Evolutionary conservation across 2,113 vertebrate genomes (phyloP).

Genomic region (Notothenia coriiceps): DNA sequence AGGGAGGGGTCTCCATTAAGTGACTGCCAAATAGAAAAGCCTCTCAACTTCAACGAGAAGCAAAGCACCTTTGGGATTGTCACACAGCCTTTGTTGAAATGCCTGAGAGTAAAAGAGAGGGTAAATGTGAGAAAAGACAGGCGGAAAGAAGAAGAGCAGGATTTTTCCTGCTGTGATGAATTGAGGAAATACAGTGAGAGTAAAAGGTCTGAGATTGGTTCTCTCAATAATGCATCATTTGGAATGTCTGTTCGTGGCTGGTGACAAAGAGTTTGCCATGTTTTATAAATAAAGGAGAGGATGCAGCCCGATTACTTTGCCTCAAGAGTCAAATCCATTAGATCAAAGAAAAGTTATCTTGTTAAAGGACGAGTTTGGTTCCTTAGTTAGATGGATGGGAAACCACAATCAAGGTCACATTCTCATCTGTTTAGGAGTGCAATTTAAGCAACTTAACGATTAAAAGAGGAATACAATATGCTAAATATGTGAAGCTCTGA

Average conservation of each 20-base stretch:
- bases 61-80: constrained; percentile 51
- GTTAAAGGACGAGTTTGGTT: constrained; percentile 47
- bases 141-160: neutral
- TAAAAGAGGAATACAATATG: neutral
- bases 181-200: constrained; percentile 30
- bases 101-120: neutral
- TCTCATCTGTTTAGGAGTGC: neutral
- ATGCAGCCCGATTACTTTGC: constrained; percentile 53
- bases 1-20: constrained; percentile 29
- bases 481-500: constrained; percentile 1
- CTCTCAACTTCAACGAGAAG: constrained; percentile 54
- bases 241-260: constrained; percentile 38
- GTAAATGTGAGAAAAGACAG: constrained; percentile 18
- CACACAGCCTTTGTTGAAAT: constrained; percentile 32
- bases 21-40: constrained; percentile 41
- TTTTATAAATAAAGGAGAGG: constrained; percentile 56
- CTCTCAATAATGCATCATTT: constrained; percentile 52
- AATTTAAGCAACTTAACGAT: constrained; percentile 32
- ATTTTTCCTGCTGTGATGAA: constrained; percentile 35
- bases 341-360: constrained; percentile 38
- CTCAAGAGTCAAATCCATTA: constrained; percentile 66
- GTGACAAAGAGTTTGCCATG: constrained; percentile 25
- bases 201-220: constrained; percentile 57
- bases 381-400: constrained; percentile 43
- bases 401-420: constrained; percentile 48